These are phyloP conservation scores for Meriones psammophilus DNA, from an alignment of 2,797 vertebrate genomes.

Conservation along the genomic window DNA sequence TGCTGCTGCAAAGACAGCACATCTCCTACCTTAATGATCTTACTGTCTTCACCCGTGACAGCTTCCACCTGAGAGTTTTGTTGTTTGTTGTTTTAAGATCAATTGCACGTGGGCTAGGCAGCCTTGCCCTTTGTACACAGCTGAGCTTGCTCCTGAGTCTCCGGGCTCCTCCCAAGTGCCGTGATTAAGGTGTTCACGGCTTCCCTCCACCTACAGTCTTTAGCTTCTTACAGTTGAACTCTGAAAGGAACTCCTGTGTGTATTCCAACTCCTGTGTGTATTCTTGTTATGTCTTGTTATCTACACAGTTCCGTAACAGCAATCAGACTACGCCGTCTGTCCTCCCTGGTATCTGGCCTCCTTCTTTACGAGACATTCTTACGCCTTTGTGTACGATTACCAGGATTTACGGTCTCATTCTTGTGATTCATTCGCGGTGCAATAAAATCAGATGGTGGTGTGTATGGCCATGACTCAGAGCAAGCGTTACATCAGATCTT, in stretches of 20 bases:
- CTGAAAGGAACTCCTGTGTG: neutral
- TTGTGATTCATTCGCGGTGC: neutral
- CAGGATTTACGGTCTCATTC: neutral
- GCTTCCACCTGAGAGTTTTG: constrained; percentile 6
- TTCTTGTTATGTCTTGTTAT: neutral
- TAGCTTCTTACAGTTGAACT: neutral
- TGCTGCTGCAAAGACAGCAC: neutral
- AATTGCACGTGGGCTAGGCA: neutral
- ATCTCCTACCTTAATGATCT: neutral
- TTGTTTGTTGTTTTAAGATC: neutral
- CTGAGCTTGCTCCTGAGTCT: neutral
- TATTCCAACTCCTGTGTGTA: neutral
- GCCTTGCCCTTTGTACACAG: neutral
- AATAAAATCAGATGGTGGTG: neutral
- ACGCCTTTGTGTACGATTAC: neutral
- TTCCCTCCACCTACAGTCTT: neutral
- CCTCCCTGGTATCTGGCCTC: neutral
- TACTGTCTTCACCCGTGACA: neutral
- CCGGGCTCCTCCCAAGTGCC: neutral
- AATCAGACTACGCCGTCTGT: neutral
- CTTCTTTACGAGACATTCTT: neutral
- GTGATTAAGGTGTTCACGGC: neutral
- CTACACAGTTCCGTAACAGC: neutral
- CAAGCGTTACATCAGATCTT: neutral
- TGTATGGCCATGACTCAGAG: neutral